Percentiles rank a stretch among this genome's conserved stretches.
Evolutionary conservation across 1,140 invertebrate genomes (phyloP).

Genomic region (Andrena cerasifolii): DNA sequence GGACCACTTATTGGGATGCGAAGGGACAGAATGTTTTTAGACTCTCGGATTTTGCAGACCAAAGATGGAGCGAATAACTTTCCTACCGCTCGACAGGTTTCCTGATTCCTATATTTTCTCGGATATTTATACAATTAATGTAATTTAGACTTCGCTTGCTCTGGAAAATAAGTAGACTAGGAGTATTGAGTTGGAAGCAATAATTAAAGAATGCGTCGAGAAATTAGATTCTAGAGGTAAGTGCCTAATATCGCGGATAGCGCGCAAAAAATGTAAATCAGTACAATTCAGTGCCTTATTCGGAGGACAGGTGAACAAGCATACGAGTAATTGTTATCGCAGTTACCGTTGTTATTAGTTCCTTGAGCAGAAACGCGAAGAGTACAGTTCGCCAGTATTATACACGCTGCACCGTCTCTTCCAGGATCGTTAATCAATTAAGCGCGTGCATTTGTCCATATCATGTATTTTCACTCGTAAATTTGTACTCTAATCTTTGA

Average conservation of each 20-base stretch:
- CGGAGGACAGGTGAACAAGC: not conserved
- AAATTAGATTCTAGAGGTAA: not conserved
- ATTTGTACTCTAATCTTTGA: not conserved
- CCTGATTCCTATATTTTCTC: no score
- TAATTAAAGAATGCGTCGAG: not conserved
- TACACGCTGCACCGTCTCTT: not conserved
- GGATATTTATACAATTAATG: no score
- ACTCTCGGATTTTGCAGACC: not conserved
- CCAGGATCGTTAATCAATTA: not conserved
- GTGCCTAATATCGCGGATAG: constrained; percentile 7
- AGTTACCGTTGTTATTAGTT: constrained; percentile 16
- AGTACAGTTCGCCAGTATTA: constrained; percentile 32
- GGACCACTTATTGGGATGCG: not conserved
- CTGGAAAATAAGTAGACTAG: not conserved
- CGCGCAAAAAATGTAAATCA: constrained; percentile 23
- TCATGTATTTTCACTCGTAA: not conserved
- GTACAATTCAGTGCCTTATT: constrained; percentile 35
- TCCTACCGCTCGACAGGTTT: not conserved
- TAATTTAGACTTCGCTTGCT: not conserved
- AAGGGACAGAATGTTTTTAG: not conserved
- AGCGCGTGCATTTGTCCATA: not conserved
- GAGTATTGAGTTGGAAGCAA: no score
- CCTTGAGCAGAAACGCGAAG: not conserved
- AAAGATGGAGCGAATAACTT: constrained; percentile 22
- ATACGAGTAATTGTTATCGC: not conserved